Evolutionary conservation across 2,797 vertebrate genomes (phyloP).

Genomic region (Chrosomus eos): DNA sequence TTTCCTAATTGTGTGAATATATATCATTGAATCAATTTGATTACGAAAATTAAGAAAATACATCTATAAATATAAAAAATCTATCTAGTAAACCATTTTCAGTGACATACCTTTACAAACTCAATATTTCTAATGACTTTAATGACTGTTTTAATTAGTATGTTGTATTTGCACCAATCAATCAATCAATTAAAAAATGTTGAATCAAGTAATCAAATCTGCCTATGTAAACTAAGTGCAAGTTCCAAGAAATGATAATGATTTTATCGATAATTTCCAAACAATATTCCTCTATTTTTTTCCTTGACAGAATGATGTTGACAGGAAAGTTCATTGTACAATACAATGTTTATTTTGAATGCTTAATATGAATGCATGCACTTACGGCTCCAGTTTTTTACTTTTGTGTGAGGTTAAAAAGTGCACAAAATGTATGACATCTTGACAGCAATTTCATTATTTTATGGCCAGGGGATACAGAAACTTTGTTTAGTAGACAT

Average conservation of each 20-base stretch:
- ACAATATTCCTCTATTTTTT: neutral
- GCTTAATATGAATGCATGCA: neutral
- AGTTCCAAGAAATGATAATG: neutral
- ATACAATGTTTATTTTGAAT: neutral
- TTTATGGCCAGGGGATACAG: neutral
- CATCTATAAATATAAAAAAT: neutral
- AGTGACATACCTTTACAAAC: neutral
- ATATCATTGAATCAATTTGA: neutral
- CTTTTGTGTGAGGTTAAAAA: neutral
- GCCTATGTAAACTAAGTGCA: neutral
- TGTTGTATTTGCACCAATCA: neutral
- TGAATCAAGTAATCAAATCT: neutral
- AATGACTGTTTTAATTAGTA: neutral
- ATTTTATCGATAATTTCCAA: neutral
- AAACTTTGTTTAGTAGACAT: neutral
- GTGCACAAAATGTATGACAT: neutral
- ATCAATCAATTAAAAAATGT: too few species aligned
- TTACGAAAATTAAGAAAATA: neutral
- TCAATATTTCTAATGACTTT: neutral
- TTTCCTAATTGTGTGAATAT: slow-evolving; percentile 65
- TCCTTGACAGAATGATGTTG: neutral
- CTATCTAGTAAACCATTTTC: neutral
- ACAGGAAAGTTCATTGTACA: neutral
- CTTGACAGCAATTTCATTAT: neutral
- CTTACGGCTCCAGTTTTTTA: neutral